phyloP scores from a whole-genome alignment of 1,140 invertebrate species.

The Hyles vespertilio region DNA sequence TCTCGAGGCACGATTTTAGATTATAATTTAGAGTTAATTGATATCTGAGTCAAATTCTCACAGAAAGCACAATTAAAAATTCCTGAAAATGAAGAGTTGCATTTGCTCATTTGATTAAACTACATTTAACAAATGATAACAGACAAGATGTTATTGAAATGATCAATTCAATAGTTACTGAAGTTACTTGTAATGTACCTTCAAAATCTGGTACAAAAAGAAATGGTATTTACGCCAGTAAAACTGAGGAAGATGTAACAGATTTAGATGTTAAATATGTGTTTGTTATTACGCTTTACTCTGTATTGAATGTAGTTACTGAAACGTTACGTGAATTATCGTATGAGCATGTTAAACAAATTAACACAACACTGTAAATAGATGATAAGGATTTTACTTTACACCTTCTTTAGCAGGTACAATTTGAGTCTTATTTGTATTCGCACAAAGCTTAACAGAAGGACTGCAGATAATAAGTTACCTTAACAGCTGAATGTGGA shows the following conservation, averaged over 20 bases:
- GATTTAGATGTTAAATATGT: conserved; percentile 21
- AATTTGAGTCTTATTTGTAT: conserved; percentile 9
- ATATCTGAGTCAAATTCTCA: no score
- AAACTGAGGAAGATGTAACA: conserved; percentile 8
- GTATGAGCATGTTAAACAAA: conserved; percentile 28
- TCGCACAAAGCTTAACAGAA: conserved; percentile 1
- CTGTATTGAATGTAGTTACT: conserved; percentile 7
- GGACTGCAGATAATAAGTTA: conserved; percentile 10
- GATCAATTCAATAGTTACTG: no score
- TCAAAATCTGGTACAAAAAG: no score
- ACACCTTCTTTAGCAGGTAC: conserved; percentile 8
- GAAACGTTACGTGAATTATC: neutral
- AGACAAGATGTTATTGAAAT: no score
- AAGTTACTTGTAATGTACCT: no score
- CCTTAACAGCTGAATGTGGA: neutral
- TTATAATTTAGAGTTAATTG: no score
- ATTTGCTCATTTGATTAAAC: no score
- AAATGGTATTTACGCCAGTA: conserved; percentile 1
- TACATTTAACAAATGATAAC: no score
- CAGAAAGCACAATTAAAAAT: no score
- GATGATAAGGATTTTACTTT: conserved; percentile 30
- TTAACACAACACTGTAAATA: conserved; percentile 46
- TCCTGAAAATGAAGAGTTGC: no score
- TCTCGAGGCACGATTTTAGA: no score
- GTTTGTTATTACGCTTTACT: conserved; percentile 14